phyloP scores from a whole-genome alignment of 2,888 invertebrate species.

The Chaetogeoica ovagalla region DNA sequence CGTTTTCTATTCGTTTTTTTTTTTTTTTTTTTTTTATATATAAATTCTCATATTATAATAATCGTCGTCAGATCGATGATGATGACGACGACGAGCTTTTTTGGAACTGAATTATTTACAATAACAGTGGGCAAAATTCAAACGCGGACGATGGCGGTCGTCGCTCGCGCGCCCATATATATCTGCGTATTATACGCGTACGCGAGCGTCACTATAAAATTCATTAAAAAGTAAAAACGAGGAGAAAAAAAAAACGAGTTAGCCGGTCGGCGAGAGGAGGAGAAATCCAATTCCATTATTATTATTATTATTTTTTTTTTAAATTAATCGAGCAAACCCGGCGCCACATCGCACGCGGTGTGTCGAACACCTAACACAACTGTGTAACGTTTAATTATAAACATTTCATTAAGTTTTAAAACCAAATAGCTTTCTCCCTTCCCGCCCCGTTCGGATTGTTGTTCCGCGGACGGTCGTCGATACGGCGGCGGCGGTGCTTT shows the following conservation, averaged over 20 bases:
- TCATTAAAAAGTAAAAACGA: conserved; percentile 19
- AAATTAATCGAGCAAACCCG: conserved; percentile 52
- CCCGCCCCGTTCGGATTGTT: conserved; percentile 20
- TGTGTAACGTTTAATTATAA: conserved; percentile 51
- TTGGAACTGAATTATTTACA: no score
- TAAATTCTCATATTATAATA: no score
- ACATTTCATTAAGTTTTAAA: conserved; percentile 53
- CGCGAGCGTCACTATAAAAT: conserved; percentile 32
- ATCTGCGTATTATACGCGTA: no score
- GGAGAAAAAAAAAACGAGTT: conserved; percentile 19
- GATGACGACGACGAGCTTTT: no score
- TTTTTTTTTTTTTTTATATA: no score
- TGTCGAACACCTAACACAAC: conserved; percentile 45
- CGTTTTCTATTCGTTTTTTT: no score
- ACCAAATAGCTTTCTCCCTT: conserved; percentile 44
- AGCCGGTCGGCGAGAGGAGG: neutral
- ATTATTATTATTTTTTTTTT: conserved; percentile 51
- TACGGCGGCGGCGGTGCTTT: conserved; percentile 9
- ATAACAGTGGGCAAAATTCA: no score
- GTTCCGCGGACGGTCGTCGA: neutral
- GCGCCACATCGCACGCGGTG: conserved; percentile 3
- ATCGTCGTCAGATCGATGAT: no score
- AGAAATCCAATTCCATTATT: conserved; percentile 52
- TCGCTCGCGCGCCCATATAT: no score
- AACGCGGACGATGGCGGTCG: no score